Base-by-base conservation (phyloP, 2,888 invertebrate species). In the Andrena praecox region DNA sequence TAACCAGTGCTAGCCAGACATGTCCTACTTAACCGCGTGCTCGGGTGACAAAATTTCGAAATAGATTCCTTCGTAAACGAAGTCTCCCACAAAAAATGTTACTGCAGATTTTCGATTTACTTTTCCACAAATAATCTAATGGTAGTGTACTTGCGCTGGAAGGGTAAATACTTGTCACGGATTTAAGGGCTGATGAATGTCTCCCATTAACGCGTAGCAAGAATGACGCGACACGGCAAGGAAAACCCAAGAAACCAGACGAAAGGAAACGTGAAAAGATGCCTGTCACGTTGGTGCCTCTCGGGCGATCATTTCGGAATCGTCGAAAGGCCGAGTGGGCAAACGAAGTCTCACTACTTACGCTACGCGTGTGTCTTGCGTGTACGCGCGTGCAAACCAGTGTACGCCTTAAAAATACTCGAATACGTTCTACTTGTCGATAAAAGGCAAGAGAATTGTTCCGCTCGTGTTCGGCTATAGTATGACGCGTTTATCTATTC, bases 401-500 rank as follows among this genome's bases (percentile, higher is more conserved):
- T 87, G 83, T 84, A 88, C 73, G 81, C 77, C 89, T 88, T 89
- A 88, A 88, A 88, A 88, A 85, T 88, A 88, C 85, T 84, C 85
- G 83, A 87, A 84, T 89, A 88, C 80, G 82, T 84, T 85, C 87
- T 88, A 88, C 85, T 89, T 85, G 80, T 88, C 85, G 89, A 89
- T 88, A 82, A 89, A 88, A 88, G 88, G 88, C 88, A 88, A 89
- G 88, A 88, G 87, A 88, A 89, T 88, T 88, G 88, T 87, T 88
- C 88, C 88, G 85, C 89, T 87, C 85, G 87, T 87, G 87, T 87
- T 87, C 79, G 81, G 82, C 86, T 88, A 88, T 87, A 84, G 64
- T 83, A 85, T 87, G 88, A 88, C 82, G 85, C 79, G 70, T 80
- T 80, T 82, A 77, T 80, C 71, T 80, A 86, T 75, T 70, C 74